These are phyloP conservation scores for Mormyrus lacerda DNA, from an alignment of 2,113 vertebrate genomes.

Conservation along the genomic window DNA sequence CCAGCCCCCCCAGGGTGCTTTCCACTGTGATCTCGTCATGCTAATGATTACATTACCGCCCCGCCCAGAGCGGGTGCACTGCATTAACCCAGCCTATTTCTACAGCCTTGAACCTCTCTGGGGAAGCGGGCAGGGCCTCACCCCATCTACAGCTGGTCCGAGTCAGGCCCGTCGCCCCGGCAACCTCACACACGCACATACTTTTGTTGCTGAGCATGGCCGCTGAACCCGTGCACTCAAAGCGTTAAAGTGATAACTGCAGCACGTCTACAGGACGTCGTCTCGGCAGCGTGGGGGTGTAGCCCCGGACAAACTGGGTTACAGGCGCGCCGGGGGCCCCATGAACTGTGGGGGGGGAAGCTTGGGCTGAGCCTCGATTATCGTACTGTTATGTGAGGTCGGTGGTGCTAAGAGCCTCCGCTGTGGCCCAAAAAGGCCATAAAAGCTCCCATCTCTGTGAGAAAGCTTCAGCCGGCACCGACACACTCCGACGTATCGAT, in stretches of 20 bases:
- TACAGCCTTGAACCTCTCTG: background rate
- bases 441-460: constrained; percentile 57
- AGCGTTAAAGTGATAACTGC: background rate
- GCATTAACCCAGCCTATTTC: background rate
- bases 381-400: constrained; percentile 52
- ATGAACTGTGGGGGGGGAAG: background rate
- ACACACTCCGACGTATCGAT: constrained; percentile 62
- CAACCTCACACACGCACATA: background rate
- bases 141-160: background rate
- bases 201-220: background rate
- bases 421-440: constrained; percentile 47
- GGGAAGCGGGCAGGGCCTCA: background rate
- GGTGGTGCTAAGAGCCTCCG: constrained; percentile 46
- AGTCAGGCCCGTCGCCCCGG: background rate
- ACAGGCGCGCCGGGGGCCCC: constrained; percentile 47
- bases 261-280: background rate
- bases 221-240: background rate
- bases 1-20: constrained; percentile 31
- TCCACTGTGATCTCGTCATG: background rate
- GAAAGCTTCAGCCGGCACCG: constrained; percentile 49
- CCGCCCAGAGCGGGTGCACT: background rate
- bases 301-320: constrained; percentile 54
- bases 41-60: background rate
- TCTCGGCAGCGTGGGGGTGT: constrained; percentile 10
- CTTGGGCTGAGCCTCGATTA: constrained; percentile 51